These are phyloP conservation scores for Palythoa caribaeorum DNA, from an alignment of 92 coral and sea anemone genomes.

Conservation along the genomic window DNA sequence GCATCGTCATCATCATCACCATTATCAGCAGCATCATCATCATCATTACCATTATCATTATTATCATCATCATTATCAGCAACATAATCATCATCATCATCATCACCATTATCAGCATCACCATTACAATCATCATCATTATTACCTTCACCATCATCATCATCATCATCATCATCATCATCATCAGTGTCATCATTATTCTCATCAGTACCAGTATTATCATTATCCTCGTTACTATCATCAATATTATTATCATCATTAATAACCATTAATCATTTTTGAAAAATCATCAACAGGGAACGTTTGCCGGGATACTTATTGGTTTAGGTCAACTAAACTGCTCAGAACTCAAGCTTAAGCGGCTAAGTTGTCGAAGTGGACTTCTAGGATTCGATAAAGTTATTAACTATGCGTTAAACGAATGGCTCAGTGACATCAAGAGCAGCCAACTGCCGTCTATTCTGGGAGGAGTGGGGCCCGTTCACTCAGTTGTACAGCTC, in stretches of 20 bases:
- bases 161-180: background rate
- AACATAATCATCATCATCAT: background rate
- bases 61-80: background rate
- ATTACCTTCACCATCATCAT: background rate
- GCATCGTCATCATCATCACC: background rate
- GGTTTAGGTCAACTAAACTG: constrained; percentile 96
- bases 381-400: constrained; percentile 95
- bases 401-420: constrained; percentile 87
- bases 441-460: constrained; percentile 88
- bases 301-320: constrained; percentile 89
- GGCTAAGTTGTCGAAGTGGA: constrained; percentile 94
- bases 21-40: background rate
- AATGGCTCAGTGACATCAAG: constrained; percentile 95
- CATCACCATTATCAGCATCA: background rate
- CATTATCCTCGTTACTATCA: background rate
- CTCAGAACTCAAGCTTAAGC: constrained; percentile 91
- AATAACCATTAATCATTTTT: background rate
- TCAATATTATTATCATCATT: background rate
- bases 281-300: constrained; percentile 69
- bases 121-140: background rate
- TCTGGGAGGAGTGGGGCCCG: constrained; percentile 99
- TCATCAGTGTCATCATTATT: background rate
- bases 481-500: constrained; percentile 94
- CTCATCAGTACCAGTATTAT: background rate
- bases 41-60: background rate